Percentiles rank a stretch among this genome's conserved stretches.
Evolutionary conservation across 1,140 invertebrate species (phyloP).

Genomic region (Caerostris extrusa): DNA sequence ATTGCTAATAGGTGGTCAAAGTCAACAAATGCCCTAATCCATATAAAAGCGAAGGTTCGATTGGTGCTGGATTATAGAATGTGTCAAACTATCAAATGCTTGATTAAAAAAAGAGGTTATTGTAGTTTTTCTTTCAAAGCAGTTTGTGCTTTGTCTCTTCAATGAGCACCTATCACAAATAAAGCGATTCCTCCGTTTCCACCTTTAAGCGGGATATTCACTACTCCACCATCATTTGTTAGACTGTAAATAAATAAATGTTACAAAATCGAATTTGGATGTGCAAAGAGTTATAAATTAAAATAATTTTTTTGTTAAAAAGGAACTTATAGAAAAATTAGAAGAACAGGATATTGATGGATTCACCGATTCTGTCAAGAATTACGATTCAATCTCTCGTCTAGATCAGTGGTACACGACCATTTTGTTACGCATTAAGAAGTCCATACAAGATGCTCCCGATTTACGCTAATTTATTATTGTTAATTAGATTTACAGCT

Average conservation of each 20-base stretch:
- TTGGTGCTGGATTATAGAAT: too few relatives aligned
- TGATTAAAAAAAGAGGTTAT: too few relatives aligned
- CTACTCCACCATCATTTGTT: too few relatives aligned
- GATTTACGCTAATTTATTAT: constrained; percentile 66
- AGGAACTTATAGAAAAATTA: constrained; percentile 93
- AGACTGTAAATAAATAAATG: background rate
- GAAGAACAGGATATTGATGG: constrained; percentile 98
- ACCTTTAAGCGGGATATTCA: too few relatives aligned
- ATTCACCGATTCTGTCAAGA: constrained; percentile 97
- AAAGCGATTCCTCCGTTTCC: too few relatives aligned
- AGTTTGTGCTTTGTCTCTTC: too few relatives aligned
- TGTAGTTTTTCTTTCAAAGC: too few relatives aligned
- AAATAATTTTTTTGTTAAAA: constrained; percentile 72
- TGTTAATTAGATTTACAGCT: background rate
- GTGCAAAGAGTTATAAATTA: background rate
- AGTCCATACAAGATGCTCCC: constrained; percentile 82
- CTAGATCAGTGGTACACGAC: constrained; percentile 99
- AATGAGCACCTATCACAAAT: too few relatives aligned
- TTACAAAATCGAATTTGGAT: background rate
- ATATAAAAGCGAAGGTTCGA: too few relatives aligned
- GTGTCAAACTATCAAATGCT: too few relatives aligned
- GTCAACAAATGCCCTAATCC: too few relatives aligned
- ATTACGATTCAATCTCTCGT: constrained; percentile 98
- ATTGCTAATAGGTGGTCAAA: too few relatives aligned
- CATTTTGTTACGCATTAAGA: constrained; percentile 97